Conservation (phyloP, 30 jellyfish, hydroid and myxozoan genomes). For the Aurelia sp. region DNA sequence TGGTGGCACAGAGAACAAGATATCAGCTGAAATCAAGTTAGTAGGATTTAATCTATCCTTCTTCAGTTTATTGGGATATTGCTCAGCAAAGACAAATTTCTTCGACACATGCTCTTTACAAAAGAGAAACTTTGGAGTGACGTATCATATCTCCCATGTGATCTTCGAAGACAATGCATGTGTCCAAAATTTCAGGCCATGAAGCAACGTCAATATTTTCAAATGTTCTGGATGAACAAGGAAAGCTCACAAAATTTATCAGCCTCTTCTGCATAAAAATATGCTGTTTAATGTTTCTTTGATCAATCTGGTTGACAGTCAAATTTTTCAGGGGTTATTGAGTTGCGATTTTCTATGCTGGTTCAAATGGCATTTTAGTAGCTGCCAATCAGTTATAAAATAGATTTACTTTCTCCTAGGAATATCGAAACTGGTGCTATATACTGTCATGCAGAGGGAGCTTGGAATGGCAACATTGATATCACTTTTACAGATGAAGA, state of each 20-base stretch:
- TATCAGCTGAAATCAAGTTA: conserved; percentile 90
- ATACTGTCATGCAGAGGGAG: conserved; percentile 88
- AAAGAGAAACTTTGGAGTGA: no score
- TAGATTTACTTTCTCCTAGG: conserved; percentile 21
- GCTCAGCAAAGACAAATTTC: no score
- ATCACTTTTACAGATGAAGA: conserved; percentile 47
- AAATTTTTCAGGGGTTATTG: no score
- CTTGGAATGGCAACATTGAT: conserved; percentile 86
- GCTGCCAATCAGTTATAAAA: no score
- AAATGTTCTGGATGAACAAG: neutral
- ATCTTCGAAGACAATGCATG: neutral
- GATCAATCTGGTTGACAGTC: no score
- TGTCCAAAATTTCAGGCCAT: neutral
- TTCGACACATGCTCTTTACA: no score
- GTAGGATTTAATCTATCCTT: neutral
- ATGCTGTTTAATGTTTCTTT: no score
- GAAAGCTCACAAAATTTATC: neutral
- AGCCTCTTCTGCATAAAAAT: no score
- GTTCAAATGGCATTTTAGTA: neutral
- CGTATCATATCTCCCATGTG: no score
- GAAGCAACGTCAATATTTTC: no score
- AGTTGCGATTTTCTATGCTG: no score
- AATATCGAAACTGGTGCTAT: conserved; percentile 52
- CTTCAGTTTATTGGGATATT: no score
- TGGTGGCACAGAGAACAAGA: conserved; percentile 84